Conservation (phyloP, 2,888 invertebrate species). For the Zhengitettix transpicula region DNA sequence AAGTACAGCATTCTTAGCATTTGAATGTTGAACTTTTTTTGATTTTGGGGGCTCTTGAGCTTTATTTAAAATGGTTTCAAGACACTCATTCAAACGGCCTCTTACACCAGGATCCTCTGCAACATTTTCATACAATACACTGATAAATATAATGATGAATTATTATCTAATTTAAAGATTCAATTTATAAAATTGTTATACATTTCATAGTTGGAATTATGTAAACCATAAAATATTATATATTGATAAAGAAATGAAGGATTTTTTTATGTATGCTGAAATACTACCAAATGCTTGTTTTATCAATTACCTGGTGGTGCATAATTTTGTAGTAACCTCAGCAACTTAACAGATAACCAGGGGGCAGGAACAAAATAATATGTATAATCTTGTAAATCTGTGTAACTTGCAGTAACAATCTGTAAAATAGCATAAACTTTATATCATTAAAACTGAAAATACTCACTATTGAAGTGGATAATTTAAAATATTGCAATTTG, state of each 20-base stretch:
- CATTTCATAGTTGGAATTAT: neutral
- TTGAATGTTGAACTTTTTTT: slow-evolving; percentile 99
- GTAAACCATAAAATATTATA: neutral
- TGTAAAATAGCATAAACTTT: slow-evolving; percentile 24
- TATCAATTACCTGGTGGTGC: slow-evolving; percentile 65
- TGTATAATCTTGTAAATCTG: slow-evolving; percentile 98
- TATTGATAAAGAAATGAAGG: neutral
- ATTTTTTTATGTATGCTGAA: too few relatives aligned
- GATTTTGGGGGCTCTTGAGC: slow-evolving; percentile 99
- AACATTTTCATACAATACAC: slow-evolving; percentile 15
- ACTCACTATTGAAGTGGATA: too few relatives aligned
- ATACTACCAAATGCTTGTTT: too few relatives aligned
- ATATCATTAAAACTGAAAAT: too few relatives aligned
- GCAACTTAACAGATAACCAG: slow-evolving; percentile 95
- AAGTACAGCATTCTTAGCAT: slow-evolving; percentile 97
- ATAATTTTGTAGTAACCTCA: slow-evolving; percentile 92
- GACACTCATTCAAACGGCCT: slow-evolving; percentile 88
- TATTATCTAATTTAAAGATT: neutral
- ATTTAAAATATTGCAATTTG: too few relatives aligned
- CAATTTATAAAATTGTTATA: neutral
- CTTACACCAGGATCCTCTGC: slow-evolving; percentile 91
- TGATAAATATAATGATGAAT: neutral
- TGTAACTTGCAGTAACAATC: slow-evolving; percentile 98
- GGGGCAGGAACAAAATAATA: slow-evolving; percentile 99
- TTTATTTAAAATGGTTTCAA: slow-evolving; percentile 96